These are phyloP conservation scores for Drosophila kuntzei DNA, from an alignment of 2,888 invertebrate genomes.

Conservation along the genomic window DNA sequence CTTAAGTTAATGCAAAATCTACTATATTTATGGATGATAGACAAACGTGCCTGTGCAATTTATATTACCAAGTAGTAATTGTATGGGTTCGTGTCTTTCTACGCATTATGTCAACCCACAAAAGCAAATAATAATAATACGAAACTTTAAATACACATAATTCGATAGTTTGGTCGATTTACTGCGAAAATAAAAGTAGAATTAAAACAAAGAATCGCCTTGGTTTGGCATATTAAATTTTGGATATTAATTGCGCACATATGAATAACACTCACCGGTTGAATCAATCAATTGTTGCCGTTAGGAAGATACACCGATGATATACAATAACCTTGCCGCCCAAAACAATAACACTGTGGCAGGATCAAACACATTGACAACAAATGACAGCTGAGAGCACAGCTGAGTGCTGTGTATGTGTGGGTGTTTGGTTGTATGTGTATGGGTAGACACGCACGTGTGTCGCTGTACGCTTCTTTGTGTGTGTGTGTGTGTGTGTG, in stretches of 20 bases:
- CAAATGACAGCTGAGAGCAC: constrained; percentile 74
- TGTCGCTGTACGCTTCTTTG: constrained; percentile 34
- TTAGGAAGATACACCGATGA: constrained; percentile 17
- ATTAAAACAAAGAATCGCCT: constrained; percentile 31
- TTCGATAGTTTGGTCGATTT: constrained; percentile 37
- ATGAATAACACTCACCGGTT: constrained; percentile 45
- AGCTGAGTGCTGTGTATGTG: constrained; percentile 58
- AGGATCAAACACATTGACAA: constrained; percentile 67
- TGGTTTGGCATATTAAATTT: background rate
- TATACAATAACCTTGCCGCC: constrained; percentile 34
- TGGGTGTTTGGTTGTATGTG: constrained; percentile 23
- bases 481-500: constrained; percentile 30
- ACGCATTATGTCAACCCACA: constrained; percentile 33
- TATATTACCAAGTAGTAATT: constrained; percentile 17
- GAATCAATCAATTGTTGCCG: constrained; percentile 46
- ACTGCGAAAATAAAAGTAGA: constrained; percentile 49
- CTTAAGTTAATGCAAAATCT: constrained; percentile 26
- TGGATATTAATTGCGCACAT: background rate
- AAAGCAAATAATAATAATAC: constrained; percentile 17
- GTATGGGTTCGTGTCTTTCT: constrained; percentile 26
- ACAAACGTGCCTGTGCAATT: constrained; percentile 41
- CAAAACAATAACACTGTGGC: constrained; percentile 51
- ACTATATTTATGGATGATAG: constrained; percentile 21
- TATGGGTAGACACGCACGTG: constrained; percentile 47
- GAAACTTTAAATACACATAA: constrained; percentile 15